Evolutionary conservation across 1,140 invertebrate species (phyloP).

Genomic region (Brachionus rubens): DNA sequence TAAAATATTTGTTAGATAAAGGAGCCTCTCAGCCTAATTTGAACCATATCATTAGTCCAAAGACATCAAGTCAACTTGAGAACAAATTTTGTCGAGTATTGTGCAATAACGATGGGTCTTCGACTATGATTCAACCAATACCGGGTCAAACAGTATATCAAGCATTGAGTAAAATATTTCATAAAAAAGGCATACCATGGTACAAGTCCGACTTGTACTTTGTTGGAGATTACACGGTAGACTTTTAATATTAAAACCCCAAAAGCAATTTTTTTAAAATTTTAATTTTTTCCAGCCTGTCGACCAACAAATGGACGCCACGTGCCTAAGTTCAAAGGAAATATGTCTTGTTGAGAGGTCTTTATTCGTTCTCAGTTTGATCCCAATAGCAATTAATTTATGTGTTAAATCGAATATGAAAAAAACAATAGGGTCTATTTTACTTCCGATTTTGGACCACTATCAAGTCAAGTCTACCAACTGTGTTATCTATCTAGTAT

Average conservation of each 20-base stretch:
- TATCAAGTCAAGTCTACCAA: conserved; percentile 8
- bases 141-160: conserved; percentile 33
- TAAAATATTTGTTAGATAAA: not conserved
- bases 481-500: conserved; percentile 21
- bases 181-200: conserved; percentile 32
- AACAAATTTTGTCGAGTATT: conserved; percentile 41
- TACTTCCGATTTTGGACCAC: conserved; percentile 27
- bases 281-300: not conserved
- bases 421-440: not conserved
- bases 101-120: conserved; percentile 38
- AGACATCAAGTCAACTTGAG: not conserved
- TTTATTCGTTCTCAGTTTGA: conserved; percentile 32
- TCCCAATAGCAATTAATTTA: conserved; percentile 34
- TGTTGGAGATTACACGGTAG: conserved; percentile 25
- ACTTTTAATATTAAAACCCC: not conserved
- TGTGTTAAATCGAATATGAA: conserved; percentile 34
- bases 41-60: not conserved
- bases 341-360: conserved; percentile 25
- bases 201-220: conserved; percentile 41
- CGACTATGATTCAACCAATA: conserved; percentile 35
- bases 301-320: not conserved
- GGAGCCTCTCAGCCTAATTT: not conserved
- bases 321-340: conserved; percentile 1
- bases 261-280: too few species aligned
- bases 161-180: conserved; percentile 20